These are phyloP conservation scores for Myodes glareolus DNA, from an alignment of 2,113 vertebrate genomes.

Conservation along the genomic window DNA sequence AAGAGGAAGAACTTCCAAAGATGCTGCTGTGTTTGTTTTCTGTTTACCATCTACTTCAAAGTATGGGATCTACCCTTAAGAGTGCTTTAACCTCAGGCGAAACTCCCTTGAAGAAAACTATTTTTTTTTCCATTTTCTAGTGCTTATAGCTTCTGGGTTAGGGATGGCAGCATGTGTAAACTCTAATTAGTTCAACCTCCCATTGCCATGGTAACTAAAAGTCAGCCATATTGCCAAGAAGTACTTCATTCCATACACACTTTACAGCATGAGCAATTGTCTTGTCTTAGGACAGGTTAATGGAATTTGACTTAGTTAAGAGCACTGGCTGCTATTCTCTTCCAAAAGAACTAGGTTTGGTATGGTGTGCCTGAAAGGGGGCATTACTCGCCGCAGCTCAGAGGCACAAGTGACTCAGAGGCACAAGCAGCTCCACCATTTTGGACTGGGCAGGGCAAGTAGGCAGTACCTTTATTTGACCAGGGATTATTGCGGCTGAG, in stretches of 20 bases:
- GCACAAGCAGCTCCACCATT: too few species aligned
- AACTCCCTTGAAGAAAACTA: not conserved
- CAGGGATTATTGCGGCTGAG: too few species aligned
- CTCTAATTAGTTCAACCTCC: slow-evolving; percentile 56
- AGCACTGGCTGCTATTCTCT: not conserved
- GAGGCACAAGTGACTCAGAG: too few species aligned
- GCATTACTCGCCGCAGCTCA: too few species aligned
- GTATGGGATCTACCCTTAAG: not conserved
- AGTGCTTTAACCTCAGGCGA: not conserved
- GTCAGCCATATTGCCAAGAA: slow-evolving; percentile 67
- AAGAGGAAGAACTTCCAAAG: not conserved
- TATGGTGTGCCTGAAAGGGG: too few species aligned
- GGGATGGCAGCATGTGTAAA: not conserved
- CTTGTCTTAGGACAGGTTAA: not conserved
- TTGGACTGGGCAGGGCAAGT: too few species aligned
- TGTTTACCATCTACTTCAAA: not conserved
- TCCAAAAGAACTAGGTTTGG: rapidly evolving
- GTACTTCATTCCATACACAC: slow-evolving; percentile 58
- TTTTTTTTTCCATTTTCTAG: not conserved
- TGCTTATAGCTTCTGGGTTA: not conserved
- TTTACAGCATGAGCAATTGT: slow-evolving; percentile 59
- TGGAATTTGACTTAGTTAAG: slow-evolving; percentile 48
- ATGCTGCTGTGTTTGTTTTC: not conserved
- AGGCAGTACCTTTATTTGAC: too few species aligned
- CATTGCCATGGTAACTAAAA: slow-evolving; percentile 65